Evolutionary conservation across 1,140 invertebrate species (phyloP), one percentile per base, ranked within the genome.

Genomic region (Anastatus disparis): DNA sequence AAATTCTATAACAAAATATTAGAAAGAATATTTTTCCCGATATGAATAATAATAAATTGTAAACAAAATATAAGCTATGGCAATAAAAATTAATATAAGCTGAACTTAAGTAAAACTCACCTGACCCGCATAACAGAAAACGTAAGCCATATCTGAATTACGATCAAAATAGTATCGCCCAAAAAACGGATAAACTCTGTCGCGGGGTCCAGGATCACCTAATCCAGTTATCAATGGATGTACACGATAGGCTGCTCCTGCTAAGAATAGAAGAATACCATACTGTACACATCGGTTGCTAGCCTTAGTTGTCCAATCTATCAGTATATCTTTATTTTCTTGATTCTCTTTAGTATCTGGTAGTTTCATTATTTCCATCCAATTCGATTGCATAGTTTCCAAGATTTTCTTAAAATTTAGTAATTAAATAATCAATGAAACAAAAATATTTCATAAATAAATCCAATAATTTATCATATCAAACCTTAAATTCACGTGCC

Each of bases 161-260:
- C 26, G 20, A 31, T 72, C 62, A 26, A 50, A 50, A 24, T 56
- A 65, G 27, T 72, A 72, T 24, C 56, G n/a, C 1, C 59, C 70
- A 46, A 63, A 65, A 44, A 72, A 59, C n/a, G 70, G 70, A 44
- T 72, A 65, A 15, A 40, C 44, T 15, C 63, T 31, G 2, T 40
- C 44, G 1, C 29, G 27, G 9, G 9, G 0, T 31, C 3, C 2
- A 12, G 20, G 13, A 3, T 31, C 8, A 9, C 38, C 29, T 20
- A 12, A n/a, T n/a, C n/a, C 2, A 12, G 20, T 31, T 9, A 61
- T 13, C 13, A 61, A 24, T 20, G 56, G 70, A 27, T 15, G 26
- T 13, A 64, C 8, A 13, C 29, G n/a, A 22, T 66, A 66, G 2
- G 55, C 8, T 12, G 26, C 17, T 8, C 10, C 27, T 1, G 56